A percentile compares a stretch with the other conserved stretches of the same genome.
Evolutionary conservation across 1,140 invertebrate species (phyloP).

Genomic region (Drosophila murphyi): DNA sequence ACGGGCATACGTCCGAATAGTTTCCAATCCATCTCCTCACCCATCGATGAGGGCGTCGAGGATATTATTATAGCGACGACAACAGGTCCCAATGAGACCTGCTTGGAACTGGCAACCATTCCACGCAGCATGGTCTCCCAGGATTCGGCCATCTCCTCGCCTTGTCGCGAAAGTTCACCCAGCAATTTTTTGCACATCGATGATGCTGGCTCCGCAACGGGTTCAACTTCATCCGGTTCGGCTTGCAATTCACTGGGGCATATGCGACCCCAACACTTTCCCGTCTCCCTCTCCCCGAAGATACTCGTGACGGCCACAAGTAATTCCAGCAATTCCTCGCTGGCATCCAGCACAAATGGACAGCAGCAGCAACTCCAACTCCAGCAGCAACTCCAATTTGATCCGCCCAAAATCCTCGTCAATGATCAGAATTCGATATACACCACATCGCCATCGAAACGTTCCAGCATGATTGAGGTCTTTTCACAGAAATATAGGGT

Average conservation of each 20-base stretch:
- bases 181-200: constrained; percentile 80
- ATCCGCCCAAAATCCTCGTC: constrained; percentile 84
- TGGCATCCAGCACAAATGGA: constrained; percentile 54
- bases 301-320: constrained; percentile 80
- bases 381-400: constrained; percentile 71
- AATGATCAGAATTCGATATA: constrained; percentile 85
- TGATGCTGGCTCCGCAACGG: constrained; percentile 69
- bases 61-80: constrained; percentile 83
- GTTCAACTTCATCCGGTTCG: constrained; percentile 71
- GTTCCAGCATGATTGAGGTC: constrained; percentile 82
- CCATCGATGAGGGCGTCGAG: constrained; percentile 84
- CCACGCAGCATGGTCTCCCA: constrained; percentile 81
- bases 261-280: constrained; percentile 78
- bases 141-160: constrained; percentile 82
- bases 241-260: constrained; percentile 62
- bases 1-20: constrained; percentile 82
- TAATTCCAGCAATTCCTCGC: constrained; percentile 77
- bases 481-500: constrained; percentile 84
- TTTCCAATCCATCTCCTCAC: constrained; percentile 84
- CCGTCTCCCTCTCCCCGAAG: constrained; percentile 78
- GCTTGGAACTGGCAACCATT: constrained; percentile 77
- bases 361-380: constrained; percentile 46
- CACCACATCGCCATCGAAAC: constrained; percentile 83
- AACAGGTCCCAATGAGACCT: constrained; percentile 80
- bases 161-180: constrained; percentile 78